Base-by-base conservation (phyloP, 2,113 vertebrate species). In the Orthonyx spaldingii region DNA sequence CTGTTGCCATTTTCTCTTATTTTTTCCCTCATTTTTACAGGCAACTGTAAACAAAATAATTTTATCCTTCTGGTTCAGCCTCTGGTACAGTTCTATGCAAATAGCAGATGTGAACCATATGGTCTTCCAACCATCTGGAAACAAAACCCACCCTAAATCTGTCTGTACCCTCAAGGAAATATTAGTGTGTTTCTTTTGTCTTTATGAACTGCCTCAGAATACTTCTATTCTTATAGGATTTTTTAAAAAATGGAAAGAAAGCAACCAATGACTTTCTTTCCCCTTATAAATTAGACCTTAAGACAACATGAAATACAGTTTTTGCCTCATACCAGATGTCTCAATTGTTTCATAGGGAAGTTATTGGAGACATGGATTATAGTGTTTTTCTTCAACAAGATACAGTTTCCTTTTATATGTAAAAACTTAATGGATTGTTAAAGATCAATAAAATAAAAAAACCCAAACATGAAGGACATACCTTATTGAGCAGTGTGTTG, bases 301-400 rank as follows among this genome's bases (percentile, higher is more conserved):
- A 94, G 85, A 92, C 87, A 94, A 88, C 84, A 90, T 94, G 93
- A 96, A 97, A 89, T 95, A 86, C n/a, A 79, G 57, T 57, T 71
- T 83, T 71, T 88, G 66, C 80, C 55, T 87, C 49, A 37, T 93
- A 83, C 87, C 96, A 94, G 88, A 87, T 96, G 91, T 90, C 87
- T 94, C n/a, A 14, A 24, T 90, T 91, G 66, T 95, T 96, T 91
- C 63, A 39, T 37, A 55, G 80, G 33, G 55, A 94, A 85, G 28
- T 72, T 83, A 78, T 65, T 95, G 75, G 52, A 86, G 68, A 42
- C 74, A 86, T 3, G 22, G 88, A 85, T 94, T 93, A 70, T 44
- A 81, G 49, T 72, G 46, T 42, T 96, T 94, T 93, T 74, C 71
- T 92, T 91, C 77, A 89, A 66, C 56, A 70, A 75, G 64, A 87